Conservation (phyloP, 2,888 invertebrate genomes). For the Drosophila robusta region DNA sequence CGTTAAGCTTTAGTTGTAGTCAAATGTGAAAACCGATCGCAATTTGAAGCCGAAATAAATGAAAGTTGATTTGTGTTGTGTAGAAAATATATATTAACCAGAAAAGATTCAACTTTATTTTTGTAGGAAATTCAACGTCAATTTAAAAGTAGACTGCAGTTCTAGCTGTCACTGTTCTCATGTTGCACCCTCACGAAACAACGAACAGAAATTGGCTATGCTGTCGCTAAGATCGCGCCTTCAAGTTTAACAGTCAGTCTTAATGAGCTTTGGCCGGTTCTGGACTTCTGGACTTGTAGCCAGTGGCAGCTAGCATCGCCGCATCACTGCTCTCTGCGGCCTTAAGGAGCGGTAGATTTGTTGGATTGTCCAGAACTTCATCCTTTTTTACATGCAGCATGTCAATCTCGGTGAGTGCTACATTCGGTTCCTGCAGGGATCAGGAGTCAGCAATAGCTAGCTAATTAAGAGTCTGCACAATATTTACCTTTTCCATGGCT, state of each 20-base stretch:
- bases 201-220: constrained; percentile 38
- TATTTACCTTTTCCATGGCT: constrained; percentile 81
- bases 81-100: constrained; percentile 43
- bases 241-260: constrained; percentile 49
- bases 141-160: constrained; percentile 35
- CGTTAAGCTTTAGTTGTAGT: not conserved
- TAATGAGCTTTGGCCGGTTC: constrained; percentile 24
- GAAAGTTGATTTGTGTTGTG: constrained; percentile 12
- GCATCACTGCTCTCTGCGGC: constrained; percentile 30
- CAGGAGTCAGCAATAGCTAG: not conserved
- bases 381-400: constrained; percentile 82
- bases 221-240: constrained; percentile 23
- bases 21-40: not conserved
- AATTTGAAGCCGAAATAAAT: not conserved
- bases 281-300: constrained; percentile 20
- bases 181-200: constrained; percentile 40
- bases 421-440: constrained; percentile 78
- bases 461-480: not conserved
- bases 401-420: constrained; percentile 83
- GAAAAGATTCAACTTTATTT: constrained; percentile 43
- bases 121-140: constrained; percentile 30
- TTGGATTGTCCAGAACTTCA: constrained; percentile 64
- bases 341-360: constrained; percentile 45
- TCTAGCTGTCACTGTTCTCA: constrained; percentile 17
- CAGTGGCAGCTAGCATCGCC: constrained; percentile 15